These are phyloP conservation scores for Pogoniulus pusillus DNA, from an alignment of 2,797 vertebrate genomes.

Conservation along the genomic window DNA sequence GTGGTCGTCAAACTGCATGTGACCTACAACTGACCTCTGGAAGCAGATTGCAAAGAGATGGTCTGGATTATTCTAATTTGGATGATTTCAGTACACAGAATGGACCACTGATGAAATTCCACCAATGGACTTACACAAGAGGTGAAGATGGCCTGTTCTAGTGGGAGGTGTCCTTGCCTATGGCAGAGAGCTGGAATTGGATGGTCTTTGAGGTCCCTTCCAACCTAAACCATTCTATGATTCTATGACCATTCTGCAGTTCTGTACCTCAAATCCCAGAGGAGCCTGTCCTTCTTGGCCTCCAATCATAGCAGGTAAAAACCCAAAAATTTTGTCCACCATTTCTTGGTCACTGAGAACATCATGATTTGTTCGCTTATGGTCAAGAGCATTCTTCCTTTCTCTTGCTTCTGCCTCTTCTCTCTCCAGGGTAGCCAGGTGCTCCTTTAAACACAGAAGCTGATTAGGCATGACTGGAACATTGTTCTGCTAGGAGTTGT, in stretches of 20 bases:
- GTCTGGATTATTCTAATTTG: not conserved
- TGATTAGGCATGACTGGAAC: not conserved
- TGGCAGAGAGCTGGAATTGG: no score
- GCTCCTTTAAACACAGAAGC: conserved; percentile 74
- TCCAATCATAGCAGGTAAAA: conserved; percentile 84
- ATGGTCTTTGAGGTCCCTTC: no score
- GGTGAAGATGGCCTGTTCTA: not conserved
- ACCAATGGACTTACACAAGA: not conserved
- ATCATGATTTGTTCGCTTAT: conserved; percentile 76
- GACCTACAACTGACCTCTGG: not conserved
- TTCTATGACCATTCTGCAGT: not conserved
- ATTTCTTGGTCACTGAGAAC: conserved; percentile 84
- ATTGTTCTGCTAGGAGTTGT: not conserved
- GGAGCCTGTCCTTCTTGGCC: conserved; percentile 86
- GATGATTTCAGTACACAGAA: not conserved
- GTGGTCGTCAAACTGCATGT: not conserved
- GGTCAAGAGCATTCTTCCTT: conserved; percentile 40
- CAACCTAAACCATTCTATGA: no score
- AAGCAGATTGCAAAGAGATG: not conserved
- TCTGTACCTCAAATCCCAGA: conserved; percentile 82
- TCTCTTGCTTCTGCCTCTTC: conserved; percentile 61
- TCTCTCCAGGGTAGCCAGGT: conserved; percentile 67
- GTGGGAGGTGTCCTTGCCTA: no score
- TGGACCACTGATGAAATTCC: not conserved
- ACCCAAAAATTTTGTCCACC: conserved; percentile 93